Conservation (phyloP, 2,113 vertebrate species). For the Gambusia holbrooki region DNA sequence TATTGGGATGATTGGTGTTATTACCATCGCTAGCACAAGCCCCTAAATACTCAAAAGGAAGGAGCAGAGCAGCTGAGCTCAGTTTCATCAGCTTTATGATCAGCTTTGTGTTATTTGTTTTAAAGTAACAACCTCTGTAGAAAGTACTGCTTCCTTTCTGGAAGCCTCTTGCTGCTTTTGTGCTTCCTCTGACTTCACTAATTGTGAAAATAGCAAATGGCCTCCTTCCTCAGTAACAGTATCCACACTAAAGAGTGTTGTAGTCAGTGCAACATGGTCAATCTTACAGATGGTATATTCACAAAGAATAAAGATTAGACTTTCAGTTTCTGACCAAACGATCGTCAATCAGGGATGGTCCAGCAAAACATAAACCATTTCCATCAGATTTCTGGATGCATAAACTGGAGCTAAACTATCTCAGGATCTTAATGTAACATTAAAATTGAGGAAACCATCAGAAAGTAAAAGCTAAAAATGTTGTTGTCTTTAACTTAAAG, state of each 20-base stretch:
- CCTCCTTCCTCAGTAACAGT: not conserved
- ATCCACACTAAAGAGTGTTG: not conserved
- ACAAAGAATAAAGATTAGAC: too few species aligned
- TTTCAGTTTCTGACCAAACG: too few species aligned
- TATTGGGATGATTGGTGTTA: not conserved
- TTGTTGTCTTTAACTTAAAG: constrained; percentile 28
- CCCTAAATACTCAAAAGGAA: not conserved
- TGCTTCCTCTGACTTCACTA: not conserved
- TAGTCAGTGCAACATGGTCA: not conserved
- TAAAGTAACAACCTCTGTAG: not conserved
- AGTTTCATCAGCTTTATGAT: not conserved
- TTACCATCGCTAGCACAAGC: not conserved
- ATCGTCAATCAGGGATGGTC: not conserved
- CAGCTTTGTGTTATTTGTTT: not conserved
- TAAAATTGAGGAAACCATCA: constrained; percentile 11
- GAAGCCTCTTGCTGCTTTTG: not conserved
- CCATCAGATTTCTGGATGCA: not conserved
- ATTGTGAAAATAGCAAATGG: too few species aligned
- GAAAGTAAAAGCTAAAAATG: constrained; percentile 28
- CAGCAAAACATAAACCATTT: not conserved
- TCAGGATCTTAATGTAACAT: constrained; percentile 20
- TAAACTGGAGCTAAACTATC: constrained; percentile 23
- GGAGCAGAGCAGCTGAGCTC: not conserved
- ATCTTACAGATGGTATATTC: too few species aligned
- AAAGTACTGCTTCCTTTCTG: not conserved